Conservation (phyloP, 2,113 vertebrate genomes). For the Chaetorhynchus papuensis region DNA sequence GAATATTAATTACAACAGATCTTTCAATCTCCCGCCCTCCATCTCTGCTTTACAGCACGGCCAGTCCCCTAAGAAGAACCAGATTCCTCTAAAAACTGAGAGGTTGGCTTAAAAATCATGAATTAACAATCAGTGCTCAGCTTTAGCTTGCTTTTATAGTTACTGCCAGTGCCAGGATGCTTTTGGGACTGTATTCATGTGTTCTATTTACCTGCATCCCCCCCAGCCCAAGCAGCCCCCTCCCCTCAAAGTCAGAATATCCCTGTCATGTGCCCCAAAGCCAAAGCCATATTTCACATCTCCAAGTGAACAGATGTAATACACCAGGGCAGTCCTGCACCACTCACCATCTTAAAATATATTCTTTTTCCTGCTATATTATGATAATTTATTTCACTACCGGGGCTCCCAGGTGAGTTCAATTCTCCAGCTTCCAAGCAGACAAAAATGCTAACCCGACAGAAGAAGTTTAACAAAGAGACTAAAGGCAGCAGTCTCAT, state of each 20-base stretch:
- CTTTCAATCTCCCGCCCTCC: not conserved
- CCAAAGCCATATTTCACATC: not conserved
- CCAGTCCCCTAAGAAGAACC: not conserved
- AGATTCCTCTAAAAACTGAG: not conserved
- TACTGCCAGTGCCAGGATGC: not conserved
- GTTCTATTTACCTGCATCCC: not conserved
- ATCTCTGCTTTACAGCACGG: not conserved
- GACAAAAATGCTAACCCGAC: constrained; percentile 7
- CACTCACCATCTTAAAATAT: not conserved
- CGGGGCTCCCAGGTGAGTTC: constrained; percentile 7
- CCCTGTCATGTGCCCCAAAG: not conserved
- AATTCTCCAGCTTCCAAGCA: constrained; percentile 15
- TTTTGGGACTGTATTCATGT: not conserved
- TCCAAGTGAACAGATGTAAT: not conserved
- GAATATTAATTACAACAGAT: not conserved
- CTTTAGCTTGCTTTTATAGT: not conserved
- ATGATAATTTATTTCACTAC: constrained; percentile 40
- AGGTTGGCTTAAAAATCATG: not conserved
- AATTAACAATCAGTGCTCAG: not conserved
- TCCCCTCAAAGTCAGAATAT: not conserved
- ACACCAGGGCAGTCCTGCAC: not conserved
- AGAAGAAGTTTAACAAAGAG: constrained; percentile 17
- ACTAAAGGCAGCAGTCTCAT: not conserved
- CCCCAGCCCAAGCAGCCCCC: not conserved
- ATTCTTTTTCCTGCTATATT: constrained; percentile 6